Base-by-base conservation (phyloP, 2,888 invertebrate genomes). In the Ectropis crepuscularia region DNA sequence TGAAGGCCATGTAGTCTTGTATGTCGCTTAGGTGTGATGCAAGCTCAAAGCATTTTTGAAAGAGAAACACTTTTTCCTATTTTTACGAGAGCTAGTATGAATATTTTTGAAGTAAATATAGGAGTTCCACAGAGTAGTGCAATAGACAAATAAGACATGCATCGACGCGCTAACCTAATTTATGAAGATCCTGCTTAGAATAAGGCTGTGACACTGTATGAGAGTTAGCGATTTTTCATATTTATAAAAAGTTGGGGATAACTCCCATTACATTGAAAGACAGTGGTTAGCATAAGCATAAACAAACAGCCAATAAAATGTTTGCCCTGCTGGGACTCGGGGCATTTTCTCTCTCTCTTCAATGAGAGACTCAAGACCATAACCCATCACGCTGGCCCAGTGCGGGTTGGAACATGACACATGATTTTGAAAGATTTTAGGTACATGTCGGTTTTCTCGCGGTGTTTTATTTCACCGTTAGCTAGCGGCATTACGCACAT, bases 81-180 rank as follows among this genome's bases (percentile, higher is more conserved):
- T 62, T 68, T 67, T 65, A 65, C 61, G 53, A 62, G 42, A 53
- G 53, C 11, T 8, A 43, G 38, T 60, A 67, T 71, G 71, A 71
- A 69, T 67, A 65, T 67, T 62, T 71, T 50, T 8, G 37, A 7
- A 57, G 54, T 41, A 45, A 53, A 62, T 38, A 49, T 55, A 16
- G 57, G 16, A 58, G 63, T 64, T 64, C 62, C 58, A 63, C 57
- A 60, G 57, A 57, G 62, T 61, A 67, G 53, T 71, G 71, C 66
- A 67, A 66, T 64, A 63, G 61, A 55, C 59, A 64, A 63, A 65
- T 68, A 59, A 70, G 67, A 43, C 65, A 67, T 74, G 71, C 75
- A 71, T 61, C 65, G 67, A 49, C 63, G 53, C 50, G 54, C 50
- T 55, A 69, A 57, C 57, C 55, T 71, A 71, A 63, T 71, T 74